Evolutionary conservation across 2,797 vertebrate genomes (phyloP), one percentile per base, ranked within the genome.

Genomic region (Miichthys miiuy): DNA sequence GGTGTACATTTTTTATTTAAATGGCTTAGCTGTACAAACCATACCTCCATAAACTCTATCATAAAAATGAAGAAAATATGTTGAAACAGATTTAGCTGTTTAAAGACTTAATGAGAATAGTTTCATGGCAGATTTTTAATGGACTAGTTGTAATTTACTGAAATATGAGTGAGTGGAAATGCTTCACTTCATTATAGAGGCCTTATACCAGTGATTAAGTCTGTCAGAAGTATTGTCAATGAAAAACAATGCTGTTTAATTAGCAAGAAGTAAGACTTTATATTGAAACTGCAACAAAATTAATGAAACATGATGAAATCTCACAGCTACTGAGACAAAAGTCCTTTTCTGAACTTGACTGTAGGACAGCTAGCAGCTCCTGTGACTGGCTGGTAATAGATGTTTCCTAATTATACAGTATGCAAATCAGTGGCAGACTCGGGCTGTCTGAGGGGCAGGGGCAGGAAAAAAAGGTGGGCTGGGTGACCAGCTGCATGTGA

Each of bases 1-100:
- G 50, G 51, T 23, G 30, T 6, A 38, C 25, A 5, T 17, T 14
- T 14, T 27, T 12, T 56, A 23, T 69, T 50, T 65, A 11, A 74
- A 51, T 41, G n/a, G 46, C 14, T 66, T 62, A 11, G 51, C 20
- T 75, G 17, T 65, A 57, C 20, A 38, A 48, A 46, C 34, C 41
- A 25, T 38, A 9, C 34, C 8, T 9, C 34, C 34, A 38, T 38
- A 38, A 9, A 38, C 8, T 38, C 34, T 9, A 38, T 38, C 34
- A 38, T 38, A 9, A 38, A 38, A 38, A 38, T 38, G 34, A 38
- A 38, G 34, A 48, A 30, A 4, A 11, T 13, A 52, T 47, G 18
- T 25, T 52, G 3, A 58, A 42, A 12, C 5, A 5, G 20, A 23
- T 42, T 41, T 1, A 10, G 12, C 14, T 34, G 34, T 70, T 80